phyloP scores from a whole-genome alignment of 2,888 invertebrate genomes.

The Shargacucullia verbasci region DNA sequence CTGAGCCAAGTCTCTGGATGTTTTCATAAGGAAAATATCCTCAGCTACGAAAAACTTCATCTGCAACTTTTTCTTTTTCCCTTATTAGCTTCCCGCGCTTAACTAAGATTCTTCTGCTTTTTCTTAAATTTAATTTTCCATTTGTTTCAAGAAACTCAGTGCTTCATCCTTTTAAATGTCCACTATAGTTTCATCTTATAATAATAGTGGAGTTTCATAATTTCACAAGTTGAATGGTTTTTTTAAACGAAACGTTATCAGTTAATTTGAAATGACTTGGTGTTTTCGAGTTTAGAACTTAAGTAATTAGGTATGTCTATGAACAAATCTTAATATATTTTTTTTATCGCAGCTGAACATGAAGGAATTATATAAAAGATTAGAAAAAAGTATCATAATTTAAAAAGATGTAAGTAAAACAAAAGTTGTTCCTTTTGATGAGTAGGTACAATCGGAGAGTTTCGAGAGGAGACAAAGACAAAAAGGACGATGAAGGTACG shows the following conservation, averaged over 20 bases:
- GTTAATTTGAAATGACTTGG: constrained; percentile 21
- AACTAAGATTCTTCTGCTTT: constrained; percentile 76
- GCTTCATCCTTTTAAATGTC: constrained; percentile 61
- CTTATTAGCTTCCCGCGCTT: constrained; percentile 79
- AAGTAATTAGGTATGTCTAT: constrained; percentile 31
- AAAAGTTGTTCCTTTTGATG: constrained; percentile 45
- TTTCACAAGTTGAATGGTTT: constrained; percentile 25
- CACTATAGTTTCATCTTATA: constrained; percentile 54
- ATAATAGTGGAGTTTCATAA: constrained; percentile 47
- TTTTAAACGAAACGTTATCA: constrained; percentile 26
- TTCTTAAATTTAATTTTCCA: constrained; percentile 73
- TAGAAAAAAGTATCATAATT: constrained; percentile 23
- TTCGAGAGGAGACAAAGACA: constrained; percentile 13
- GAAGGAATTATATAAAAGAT: constrained; percentile 13
- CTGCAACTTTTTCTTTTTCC: constrained; percentile 75
- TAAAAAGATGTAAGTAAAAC: constrained; percentile 39
- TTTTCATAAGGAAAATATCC: constrained; percentile 80
- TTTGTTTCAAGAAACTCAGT: constrained; percentile 63
- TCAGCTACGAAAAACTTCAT: constrained; percentile 77
- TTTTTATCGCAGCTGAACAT: constrained; percentile 3
- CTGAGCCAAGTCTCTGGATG: constrained; percentile 71
- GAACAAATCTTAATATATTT: constrained; percentile 15
- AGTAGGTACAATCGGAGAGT: constrained; percentile 33
- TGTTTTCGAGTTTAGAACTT: constrained; percentile 19
- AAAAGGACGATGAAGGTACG: constrained; percentile 15